Conservation (phyloP, 1,140 invertebrate species). For the Macrosteles quadrilineatus region DNA sequence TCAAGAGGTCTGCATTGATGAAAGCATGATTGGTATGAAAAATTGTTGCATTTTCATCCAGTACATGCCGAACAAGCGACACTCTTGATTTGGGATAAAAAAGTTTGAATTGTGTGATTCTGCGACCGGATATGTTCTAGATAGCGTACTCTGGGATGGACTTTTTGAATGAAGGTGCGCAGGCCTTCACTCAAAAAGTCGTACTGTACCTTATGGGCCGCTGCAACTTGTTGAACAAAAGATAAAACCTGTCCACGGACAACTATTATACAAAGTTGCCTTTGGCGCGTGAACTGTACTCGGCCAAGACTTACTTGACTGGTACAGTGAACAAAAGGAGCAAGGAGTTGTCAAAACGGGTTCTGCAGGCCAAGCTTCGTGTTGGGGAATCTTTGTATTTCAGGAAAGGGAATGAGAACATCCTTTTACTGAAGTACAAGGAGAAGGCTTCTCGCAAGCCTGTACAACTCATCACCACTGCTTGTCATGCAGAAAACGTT, state of each 20-base stretch:
- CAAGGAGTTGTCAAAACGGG: background rate
- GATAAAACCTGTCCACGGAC: conserved; percentile 21
- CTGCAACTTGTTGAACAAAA: conserved; percentile 2
- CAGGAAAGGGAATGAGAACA: conserved; percentile 1
- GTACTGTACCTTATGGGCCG: conserved; percentile 16
- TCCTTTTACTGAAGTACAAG: conserved; percentile 1
- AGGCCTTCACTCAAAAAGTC: conserved; percentile 24
- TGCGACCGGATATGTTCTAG: background rate
- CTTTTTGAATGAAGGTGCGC: conserved; percentile 16
- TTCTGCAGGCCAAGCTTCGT: background rate
- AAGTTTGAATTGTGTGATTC: background rate
- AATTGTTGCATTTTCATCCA: too few relatives aligned
- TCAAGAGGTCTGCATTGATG: conserved; percentile 6
- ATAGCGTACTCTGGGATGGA: background rate
- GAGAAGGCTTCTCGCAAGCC: conserved; percentile 1
- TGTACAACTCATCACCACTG: background rate
- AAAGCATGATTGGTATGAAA: too few relatives aligned
- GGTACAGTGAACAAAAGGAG: background rate
- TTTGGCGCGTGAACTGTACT: background rate
- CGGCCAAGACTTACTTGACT: background rate
- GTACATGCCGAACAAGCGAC: too few relatives aligned
- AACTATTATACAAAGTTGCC: conserved; percentile 24
- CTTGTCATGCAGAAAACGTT: conserved; percentile 20
- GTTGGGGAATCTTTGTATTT: conserved; percentile 10
- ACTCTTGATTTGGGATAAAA: too few relatives aligned